Evolutionary conservation across 2,113 vertebrate genomes (phyloP).

Genomic region (Colius striatus): DNA sequence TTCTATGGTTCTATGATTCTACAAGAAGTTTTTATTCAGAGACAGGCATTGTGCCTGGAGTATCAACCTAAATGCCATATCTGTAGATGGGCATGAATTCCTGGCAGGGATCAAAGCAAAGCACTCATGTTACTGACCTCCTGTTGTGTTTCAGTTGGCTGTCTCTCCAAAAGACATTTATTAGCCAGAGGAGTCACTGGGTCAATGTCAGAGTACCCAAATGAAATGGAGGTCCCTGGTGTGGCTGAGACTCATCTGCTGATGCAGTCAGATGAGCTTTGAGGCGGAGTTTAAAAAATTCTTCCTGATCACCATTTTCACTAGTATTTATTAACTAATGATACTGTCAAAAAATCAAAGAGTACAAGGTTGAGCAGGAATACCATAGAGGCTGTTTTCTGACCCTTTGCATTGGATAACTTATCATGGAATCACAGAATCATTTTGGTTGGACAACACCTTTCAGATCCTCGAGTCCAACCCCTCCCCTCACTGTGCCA

Average conservation of each 20-base stretch:
- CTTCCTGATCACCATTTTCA: neutral
- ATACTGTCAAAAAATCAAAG: fast-evolving
- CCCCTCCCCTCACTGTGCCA: no score
- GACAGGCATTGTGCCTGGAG: neutral
- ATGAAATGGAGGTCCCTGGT: neutral
- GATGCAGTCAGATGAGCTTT: neutral
- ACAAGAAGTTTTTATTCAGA: neutral
- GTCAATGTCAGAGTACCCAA: neutral
- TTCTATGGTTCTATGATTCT: no score
- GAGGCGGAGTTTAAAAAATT: neutral
- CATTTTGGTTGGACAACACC: no score
- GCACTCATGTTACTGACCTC: fast-evolving
- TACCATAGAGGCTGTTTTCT: neutral
- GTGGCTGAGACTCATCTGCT: neutral
- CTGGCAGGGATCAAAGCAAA: neutral
- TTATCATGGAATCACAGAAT: no score
- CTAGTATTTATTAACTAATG: neutral
- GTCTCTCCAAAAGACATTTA: neutral
- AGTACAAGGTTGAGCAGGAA: neutral
- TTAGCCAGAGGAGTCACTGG: neutral
- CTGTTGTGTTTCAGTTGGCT: fast-evolving
- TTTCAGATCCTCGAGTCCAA: no score
- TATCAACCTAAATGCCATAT: fast-evolving
- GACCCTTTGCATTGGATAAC: neutral
- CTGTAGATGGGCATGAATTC: fast-evolving